phyloP scores from a whole-genome alignment of 2,113 vertebrate genomes.

The Ammodramus savannarum region DNA sequence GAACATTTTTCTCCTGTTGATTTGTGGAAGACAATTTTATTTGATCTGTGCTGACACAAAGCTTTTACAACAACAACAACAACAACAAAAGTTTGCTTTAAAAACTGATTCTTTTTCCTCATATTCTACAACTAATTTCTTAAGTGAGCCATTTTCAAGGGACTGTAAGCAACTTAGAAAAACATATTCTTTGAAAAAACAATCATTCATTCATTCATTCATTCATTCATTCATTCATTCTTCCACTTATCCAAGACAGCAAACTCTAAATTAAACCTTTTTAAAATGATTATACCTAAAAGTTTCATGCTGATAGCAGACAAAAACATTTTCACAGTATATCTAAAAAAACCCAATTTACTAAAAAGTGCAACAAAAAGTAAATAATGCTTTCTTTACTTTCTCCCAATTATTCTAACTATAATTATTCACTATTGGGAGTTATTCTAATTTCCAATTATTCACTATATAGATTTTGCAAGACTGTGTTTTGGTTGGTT shows the following conservation, averaged over 20 bases:
- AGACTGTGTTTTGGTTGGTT: background rate
- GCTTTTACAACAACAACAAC: background rate
- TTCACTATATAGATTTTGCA: background rate
- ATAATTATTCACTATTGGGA: background rate
- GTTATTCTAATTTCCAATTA: background rate
- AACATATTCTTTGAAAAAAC: background rate
- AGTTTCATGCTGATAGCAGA: background rate
- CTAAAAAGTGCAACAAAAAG: background rate
- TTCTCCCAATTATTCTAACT: background rate
- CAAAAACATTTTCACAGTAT: background rate
- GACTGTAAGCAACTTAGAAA: background rate
- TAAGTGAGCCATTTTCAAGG: background rate
- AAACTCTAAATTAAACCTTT: background rate
- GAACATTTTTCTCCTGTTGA: background rate
- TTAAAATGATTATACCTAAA: background rate
- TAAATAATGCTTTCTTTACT: background rate
- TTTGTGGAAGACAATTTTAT: background rate
- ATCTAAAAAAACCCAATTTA: background rate
- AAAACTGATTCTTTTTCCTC: background rate
- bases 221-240: background rate
- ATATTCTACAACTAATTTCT: background rate
- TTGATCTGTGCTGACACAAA: background rate
- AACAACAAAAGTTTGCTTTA: background rate
- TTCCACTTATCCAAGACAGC: background rate
- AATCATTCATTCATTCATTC: fast-evolving